Conservation (phyloP, 2,888 invertebrate genomes). For the Lycocerus yunnanus region DNA sequence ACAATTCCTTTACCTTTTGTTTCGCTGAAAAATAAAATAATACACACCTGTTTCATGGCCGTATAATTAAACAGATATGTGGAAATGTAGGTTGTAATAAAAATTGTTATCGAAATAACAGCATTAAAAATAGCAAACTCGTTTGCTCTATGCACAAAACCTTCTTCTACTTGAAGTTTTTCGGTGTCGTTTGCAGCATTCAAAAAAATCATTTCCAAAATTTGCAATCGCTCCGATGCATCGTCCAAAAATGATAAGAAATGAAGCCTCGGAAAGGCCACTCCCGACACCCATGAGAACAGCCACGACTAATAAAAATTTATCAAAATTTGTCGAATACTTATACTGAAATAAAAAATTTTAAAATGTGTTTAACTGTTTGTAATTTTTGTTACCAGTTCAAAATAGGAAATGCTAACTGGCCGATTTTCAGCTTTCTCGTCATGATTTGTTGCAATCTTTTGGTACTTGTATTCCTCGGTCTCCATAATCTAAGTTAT, state of each 20-base stretch:
- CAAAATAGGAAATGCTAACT: neutral
- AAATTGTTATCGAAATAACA: no score
- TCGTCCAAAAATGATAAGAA: neutral
- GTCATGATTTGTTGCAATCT: neutral
- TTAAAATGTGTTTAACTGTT: neutral
- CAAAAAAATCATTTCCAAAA: no score
- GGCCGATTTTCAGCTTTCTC: neutral
- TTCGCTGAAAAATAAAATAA: neutral
- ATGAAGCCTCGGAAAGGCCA: neutral
- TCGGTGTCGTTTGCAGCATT: no score
- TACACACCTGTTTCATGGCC: conserved; percentile 68
- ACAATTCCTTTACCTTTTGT: conserved; percentile 16
- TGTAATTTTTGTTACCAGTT: neutral
- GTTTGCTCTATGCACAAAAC: no score
- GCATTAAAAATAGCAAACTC: no score
- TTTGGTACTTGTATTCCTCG: neutral
- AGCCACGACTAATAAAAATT: neutral
- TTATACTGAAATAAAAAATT: conserved; percentile 51
- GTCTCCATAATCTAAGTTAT: no score
- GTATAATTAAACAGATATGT: conserved; percentile 62
- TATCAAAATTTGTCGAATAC: conserved; percentile 41
- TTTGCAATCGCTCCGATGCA: no score
- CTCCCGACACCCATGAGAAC: neutral
- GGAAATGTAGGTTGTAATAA: no score
- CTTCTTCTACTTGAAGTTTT: no score